Base-by-base conservation (phyloP, 1,140 invertebrate species). In the Scaptomyza pallida region DNA sequence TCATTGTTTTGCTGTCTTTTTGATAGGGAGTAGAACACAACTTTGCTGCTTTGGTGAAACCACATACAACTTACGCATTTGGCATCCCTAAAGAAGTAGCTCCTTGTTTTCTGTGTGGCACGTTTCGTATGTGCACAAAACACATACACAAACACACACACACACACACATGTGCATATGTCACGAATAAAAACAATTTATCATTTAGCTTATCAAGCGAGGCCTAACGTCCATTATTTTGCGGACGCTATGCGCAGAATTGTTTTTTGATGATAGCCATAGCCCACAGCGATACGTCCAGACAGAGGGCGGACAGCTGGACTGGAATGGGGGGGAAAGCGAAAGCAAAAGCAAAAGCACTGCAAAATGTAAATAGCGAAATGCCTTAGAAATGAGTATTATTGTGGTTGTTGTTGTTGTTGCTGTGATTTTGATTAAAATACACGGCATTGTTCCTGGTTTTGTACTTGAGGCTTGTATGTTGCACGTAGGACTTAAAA, bases 111-210 rank as follows among this genome's bases (percentile, higher is more conserved):
- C 56, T 43, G 17, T 19, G 13, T 51, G 51, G 33, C 50, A 57
- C 61, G 60, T 70, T 52, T 64, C 59, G 54, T 26, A 37, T 65
- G 50, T 71, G 52, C 43, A 44, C 30, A n/a, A 45, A 30, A 26
- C 19, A 41, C 30, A 35, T 21, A 37, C 10, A 13, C 26, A 54
- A 33, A 47, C 45, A 65, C 12, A 50, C 43, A 12, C 37, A 47
- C 61, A 63, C 52, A 56, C 55, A 73, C 64, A 55, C 44, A 47
- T 67, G 69, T 62, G 72, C 82, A 86, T 82, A 86, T 86, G 82
- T 86, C 82, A 86, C 82, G 82, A 88, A 78, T 86, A 75, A 86
- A 86, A 86, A 86, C 82, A 86, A 86, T 86, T 86, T 86, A 88
- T 86, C 82, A 86, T 86, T 86, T 78, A 86, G 82, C 82, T 86